Conservation (phyloP, 2,797 vertebrate species). For the Emydoidea blandingii region DNA sequence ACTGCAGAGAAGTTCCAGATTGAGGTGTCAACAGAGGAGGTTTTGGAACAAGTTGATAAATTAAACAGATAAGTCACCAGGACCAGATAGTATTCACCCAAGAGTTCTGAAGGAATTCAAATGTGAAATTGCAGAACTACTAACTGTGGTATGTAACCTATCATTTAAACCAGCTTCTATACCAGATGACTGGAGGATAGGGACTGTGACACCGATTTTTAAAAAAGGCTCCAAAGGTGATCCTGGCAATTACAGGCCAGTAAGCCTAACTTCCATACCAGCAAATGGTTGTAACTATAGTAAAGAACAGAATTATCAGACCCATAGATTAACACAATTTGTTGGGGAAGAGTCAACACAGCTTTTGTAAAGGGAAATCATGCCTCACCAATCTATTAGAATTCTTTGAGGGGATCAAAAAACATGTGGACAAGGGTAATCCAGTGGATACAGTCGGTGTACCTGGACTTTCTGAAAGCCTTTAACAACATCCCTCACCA, state of each 20-base stretch:
- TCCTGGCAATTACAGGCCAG: background rate
- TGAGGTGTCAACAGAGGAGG: no score
- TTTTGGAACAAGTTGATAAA: background rate
- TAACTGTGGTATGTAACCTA: background rate
- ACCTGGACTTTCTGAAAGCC: background rate
- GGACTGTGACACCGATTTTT: background rate
- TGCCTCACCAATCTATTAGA: background rate
- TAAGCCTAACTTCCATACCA: background rate
- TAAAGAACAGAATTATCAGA: background rate
- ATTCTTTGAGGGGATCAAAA: background rate
- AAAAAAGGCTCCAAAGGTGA: background rate
- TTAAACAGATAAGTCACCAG: background rate
- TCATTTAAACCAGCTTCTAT: background rate
- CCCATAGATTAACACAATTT: background rate
- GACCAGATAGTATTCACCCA: background rate
- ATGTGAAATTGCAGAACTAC: background rate
- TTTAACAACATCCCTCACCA: background rate
- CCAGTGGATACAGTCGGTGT: background rate
- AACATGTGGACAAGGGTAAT: background rate
- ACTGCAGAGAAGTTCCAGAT: background rate
- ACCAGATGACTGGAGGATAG: background rate
- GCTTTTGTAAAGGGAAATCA: background rate
- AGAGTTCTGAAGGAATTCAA: background rate
- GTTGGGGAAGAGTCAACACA: background rate
- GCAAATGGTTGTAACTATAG: background rate